Evolutionary conservation across 2,113 vertebrate genomes (phyloP), one percentile per base, ranked within the genome.

Genomic region (Corapipo altera): DNA sequence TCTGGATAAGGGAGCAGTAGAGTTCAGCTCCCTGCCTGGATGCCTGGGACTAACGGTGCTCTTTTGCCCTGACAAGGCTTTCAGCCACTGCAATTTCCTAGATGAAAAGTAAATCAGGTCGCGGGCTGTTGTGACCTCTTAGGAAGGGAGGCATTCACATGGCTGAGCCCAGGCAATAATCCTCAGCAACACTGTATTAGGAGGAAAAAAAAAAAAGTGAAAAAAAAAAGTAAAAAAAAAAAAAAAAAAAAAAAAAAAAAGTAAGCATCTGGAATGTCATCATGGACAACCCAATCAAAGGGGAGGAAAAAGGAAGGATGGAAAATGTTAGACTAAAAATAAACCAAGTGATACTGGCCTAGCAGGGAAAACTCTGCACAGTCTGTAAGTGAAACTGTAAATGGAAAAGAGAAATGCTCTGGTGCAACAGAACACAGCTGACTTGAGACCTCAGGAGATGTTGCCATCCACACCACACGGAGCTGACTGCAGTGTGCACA

Each of bases 271-370:
- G 92, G 88, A 95, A 75, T 43, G 76, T 78, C 64, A 79, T 69
- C 57, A 57, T 21, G 26, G 94, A 71, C 39, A 93, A 91, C 30
- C 73, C 88, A 91, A 87, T 93, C 65, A 84, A 80, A 80, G 65
- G 18, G 73, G 41, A 80, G 33, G 65, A 72, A 93, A 95, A 95
- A 75, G 51, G 39, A 70, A 91, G 64, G 85, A 88, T 70, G 78
- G 88, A 91, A 95, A 94, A 95, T 67, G 33, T 91, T 95, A 73
- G 59, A 79, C 93, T 96, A 91, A 95, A 97, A 96, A 95, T 96
- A 96, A 93, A 91, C 78, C 81, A 72, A 95, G 79, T 33, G 62
- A 92, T 77, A 89, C 22, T 88, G 91, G 85, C 89, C 83, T 58
- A 74, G 76, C 59, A 88, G 67, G 46, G 80, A 91, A 91, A 96